phyloP scores from a whole-genome alignment of 1,140 invertebrate genomes.

The Aphelinus atriplicis region DNA sequence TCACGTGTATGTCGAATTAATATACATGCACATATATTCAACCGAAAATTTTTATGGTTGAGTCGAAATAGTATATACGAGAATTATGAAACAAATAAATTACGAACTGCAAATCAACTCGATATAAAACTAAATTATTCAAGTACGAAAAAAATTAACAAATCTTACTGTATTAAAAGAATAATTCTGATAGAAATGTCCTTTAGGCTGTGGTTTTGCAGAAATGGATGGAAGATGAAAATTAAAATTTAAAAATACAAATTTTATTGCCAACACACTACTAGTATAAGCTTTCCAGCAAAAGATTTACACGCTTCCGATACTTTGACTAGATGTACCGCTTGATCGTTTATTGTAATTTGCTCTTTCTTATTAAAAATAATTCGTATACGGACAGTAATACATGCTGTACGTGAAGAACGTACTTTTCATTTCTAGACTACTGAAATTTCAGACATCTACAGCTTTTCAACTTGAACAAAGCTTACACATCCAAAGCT shows the following conservation, averaged over 20 bases:
- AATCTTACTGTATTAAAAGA: conserved; percentile 13
- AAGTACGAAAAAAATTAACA: conserved; percentile 19
- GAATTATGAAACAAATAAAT: not conserved
- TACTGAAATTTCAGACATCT: conserved; percentile 31
- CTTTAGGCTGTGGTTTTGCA: conserved; percentile 9
- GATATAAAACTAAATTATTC: conserved; percentile 28
- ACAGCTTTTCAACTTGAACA: conserved; percentile 34
- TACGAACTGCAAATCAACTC: conserved; percentile 10
- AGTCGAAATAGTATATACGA: not conserved
- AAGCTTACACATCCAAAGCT: conserved; percentile 17
- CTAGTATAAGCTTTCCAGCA: conserved; percentile 30
- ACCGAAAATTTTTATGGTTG: not conserved
- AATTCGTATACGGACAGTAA: conserved; percentile 31
- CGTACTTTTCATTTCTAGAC: conserved; percentile 15
- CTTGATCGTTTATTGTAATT: conserved; percentile 39
- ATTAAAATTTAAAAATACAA: conserved; percentile 30
- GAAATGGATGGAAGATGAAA: conserved; percentile 30
- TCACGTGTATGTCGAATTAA: no score
- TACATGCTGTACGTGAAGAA: conserved; percentile 17
- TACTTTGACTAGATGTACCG: conserved; percentile 43
- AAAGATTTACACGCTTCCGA: conserved; percentile 32
- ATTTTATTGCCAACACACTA: conserved; percentile 42
- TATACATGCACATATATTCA: no score
- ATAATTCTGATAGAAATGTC: conserved; percentile 19
- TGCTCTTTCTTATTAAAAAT: conserved; percentile 33